Evolutionary conservation across 2,888 invertebrate genomes (phyloP), one percentile per base, ranked within the genome.

Genomic region (Cenopis cana): DNA sequence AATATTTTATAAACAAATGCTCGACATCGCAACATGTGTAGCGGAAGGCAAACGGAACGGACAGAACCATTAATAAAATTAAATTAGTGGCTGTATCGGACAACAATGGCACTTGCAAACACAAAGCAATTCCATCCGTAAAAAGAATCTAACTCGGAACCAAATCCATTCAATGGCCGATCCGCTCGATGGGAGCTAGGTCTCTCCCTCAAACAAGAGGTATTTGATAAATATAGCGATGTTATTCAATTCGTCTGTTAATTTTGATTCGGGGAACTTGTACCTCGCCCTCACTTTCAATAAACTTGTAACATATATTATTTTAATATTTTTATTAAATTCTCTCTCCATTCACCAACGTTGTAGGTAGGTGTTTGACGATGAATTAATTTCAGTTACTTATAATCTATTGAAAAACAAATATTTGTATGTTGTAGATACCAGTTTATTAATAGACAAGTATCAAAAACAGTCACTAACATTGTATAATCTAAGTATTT

Each of bases 31-130:
- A 74, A 75, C 73, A 74, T 69, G 74, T 66, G 67, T 60, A 72
- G 57, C 68, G 68, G 74, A 68, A 74, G 55, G 74, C 73, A 73
- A 76, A 81, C 75, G 79, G 79, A 81, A 84, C 80, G 74, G 80
- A 76, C 80, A 77, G 74, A 78, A 72, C 85, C 85, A 88, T 88
- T 89, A 86, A 85, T 81, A 81, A 85, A 88, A 89, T 88, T 88
- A 82, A 86, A 86, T 88, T 87, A 88, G 83, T 81, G 81, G 79
- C 74, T 77, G 79, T 81, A 87, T 85, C 79, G 80, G 79, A 82
- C 82, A 82, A 87, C 86, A 87, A 87, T 85, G 75, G 82, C 79
- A 80, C 81, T 83, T 82, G 80, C 69, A 68, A 74, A 74, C 76
- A 82, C 81, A 80, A 84, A 83, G 79, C 65, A 72, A 71, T 71